Base-by-base conservation (phyloP, 2,888 invertebrate genomes). In the Lithodes maja region DNA sequence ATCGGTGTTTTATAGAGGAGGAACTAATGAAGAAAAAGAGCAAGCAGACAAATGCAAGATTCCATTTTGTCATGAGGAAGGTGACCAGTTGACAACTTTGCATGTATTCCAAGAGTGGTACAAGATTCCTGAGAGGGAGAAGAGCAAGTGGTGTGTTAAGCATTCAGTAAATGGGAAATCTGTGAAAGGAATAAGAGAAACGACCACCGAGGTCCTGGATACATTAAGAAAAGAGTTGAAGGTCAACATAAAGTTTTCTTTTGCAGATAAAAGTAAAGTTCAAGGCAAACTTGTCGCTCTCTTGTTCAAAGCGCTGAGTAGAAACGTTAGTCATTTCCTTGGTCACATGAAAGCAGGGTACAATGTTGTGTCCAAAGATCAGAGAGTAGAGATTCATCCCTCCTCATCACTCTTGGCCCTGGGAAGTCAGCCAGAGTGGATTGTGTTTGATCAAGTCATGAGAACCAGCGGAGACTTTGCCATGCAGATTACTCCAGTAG, bases 401-500 rank as follows among this genome's bases (percentile, higher is more conserved):
- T 85, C 85, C 79, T 79, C 79, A 69, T n/a, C 54, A n/a, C 54
- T 79, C 33, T 17, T 79, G 15, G 52, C 85, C 17, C 71, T 85
- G 9, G 85, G 69, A 9, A 52, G 12, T 79, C 85, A 79, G 49
- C 79, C 85, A 5, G 79, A 85, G 54, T 85, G 85, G 85, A 55
- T 85, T 61, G 85, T 69, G 49, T 85, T 79, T 71, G 85, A 85
- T 33, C 78, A 85, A 49, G 85, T 85, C 52, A 85, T 85, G 85
- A 61, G 85, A 50, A 85, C 85, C 2, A 77, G 75, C 15, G 79
- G 79, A 52, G 71, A 85, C 33, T 85, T 85, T 69, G 85, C 85
- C 69, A 85, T 85, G 79, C 85, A 79, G 69, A 49, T 78, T 1
- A 85, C 79, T n/a, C 85, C 85, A n/a, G 79, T 85, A 50, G 9